Evolutionary conservation across 2,888 invertebrate genomes (phyloP).

Genomic region (Malacosoma neustria): DNA sequence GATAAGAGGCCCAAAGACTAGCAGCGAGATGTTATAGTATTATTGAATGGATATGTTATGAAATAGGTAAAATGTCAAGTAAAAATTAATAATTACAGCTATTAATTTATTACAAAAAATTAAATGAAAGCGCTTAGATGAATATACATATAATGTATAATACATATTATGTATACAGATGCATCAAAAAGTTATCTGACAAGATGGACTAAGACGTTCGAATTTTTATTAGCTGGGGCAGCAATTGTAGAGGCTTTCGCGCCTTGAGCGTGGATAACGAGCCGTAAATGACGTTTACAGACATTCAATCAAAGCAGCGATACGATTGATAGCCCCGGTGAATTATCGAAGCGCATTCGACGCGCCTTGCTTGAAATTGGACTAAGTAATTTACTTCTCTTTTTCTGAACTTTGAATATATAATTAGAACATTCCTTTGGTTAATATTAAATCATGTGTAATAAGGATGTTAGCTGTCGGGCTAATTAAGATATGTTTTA

Average conservation of each 20-base stretch:
- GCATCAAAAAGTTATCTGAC: too few species aligned
- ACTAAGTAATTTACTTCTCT: slow-evolving; percentile 24
- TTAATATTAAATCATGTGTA: neutral
- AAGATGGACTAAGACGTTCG: slow-evolving; percentile 29
- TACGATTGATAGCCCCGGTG: slow-evolving; percentile 31
- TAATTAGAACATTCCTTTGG: neutral
- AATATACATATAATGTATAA: too few species aligned
- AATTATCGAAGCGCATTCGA: slow-evolving; percentile 24
- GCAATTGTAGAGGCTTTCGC: slow-evolving; percentile 23
- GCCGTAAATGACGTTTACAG: slow-evolving; percentile 48
- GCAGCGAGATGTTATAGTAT: too few species aligned
- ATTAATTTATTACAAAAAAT: too few species aligned
- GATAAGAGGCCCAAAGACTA: too few species aligned
- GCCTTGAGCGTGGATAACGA: slow-evolving; percentile 53
- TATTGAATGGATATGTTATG: too few species aligned
- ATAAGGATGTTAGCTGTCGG: neutral
- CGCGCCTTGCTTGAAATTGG: slow-evolving; percentile 18
- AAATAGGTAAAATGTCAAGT: too few species aligned
- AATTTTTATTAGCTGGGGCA: slow-evolving; percentile 46
- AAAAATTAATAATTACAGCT: too few species aligned
- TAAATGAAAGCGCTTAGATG: too few species aligned
- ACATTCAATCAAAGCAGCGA: slow-evolving; percentile 52
- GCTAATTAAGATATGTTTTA: neutral
- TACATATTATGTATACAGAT: too few species aligned
- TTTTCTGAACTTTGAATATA: slow-evolving; percentile 7